Evolutionary conservation across 2,797 vertebrate species (phyloP).

Genomic region (Lacerta bilineata): DNA sequence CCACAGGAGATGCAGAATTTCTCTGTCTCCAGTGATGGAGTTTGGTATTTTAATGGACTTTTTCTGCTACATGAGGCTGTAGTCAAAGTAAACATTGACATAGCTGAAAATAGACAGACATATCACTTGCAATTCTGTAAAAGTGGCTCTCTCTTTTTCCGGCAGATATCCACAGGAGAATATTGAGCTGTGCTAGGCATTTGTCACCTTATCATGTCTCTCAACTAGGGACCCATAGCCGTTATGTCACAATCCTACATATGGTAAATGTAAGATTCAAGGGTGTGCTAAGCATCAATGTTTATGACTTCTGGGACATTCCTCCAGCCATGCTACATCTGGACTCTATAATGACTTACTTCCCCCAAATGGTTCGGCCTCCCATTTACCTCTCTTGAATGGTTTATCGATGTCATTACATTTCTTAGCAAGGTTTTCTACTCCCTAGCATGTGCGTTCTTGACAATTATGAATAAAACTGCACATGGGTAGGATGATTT

Average conservation of each 20-base stretch:
- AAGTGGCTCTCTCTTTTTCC: background rate
- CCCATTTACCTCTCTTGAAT: background rate
- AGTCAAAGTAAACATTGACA: background rate
- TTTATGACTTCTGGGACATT: background rate
- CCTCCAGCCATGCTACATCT: background rate
- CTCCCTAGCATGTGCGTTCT: background rate
- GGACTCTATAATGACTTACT: background rate
- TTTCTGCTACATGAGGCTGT: background rate
- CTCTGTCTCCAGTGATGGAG: constrained; percentile 44
- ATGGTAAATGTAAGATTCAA: background rate
- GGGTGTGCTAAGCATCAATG: background rate
- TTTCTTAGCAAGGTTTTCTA: background rate
- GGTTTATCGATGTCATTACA: background rate
- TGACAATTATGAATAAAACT: background rate
- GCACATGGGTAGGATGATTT: background rate
- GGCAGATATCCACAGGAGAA: background rate
- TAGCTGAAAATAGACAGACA: background rate
- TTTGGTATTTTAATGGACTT: constrained; percentile 42
- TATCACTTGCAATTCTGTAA: background rate
- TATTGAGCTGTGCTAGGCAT: background rate
- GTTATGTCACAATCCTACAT: background rate
- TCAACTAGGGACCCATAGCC: background rate
- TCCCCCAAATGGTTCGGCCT: background rate
- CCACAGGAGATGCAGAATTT: constrained; percentile 50
- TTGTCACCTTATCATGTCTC: background rate